These are phyloP conservation scores for Oophaga sylvatica DNA, from an alignment of 2,797 vertebrate genomes.

Conservation along the genomic window DNA sequence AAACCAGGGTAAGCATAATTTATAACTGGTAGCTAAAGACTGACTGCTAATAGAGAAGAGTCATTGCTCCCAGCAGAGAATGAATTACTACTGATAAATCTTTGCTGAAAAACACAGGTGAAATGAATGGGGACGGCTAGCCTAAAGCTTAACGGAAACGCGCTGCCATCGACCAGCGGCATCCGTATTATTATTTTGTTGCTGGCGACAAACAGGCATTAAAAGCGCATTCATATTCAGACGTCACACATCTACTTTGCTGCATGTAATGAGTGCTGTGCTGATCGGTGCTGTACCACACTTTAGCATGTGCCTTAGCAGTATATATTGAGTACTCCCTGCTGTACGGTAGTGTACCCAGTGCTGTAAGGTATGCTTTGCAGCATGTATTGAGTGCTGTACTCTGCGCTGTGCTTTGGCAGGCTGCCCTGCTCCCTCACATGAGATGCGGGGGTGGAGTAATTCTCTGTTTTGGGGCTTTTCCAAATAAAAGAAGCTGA, in stretches of 20 bases:
- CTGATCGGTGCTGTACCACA: not conserved
- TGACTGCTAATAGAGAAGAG: too few relatives aligned
- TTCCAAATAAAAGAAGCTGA: conserved; percentile 60
- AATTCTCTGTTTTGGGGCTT: conserved; percentile 47
- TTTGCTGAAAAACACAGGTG: too few relatives aligned
- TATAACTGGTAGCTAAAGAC: too few relatives aligned
- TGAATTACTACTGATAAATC: too few relatives aligned
- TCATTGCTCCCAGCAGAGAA: too few relatives aligned
- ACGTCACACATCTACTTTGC: not conserved
- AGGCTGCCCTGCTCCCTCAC: conserved; percentile 41
- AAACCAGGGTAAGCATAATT: too few relatives aligned
- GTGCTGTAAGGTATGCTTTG: not conserved
- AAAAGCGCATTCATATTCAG: too few relatives aligned
- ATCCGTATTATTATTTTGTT: too few relatives aligned
- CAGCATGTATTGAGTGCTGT: not conserved
- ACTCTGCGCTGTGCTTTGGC: conserved; percentile 10
- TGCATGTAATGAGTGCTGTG: not conserved
- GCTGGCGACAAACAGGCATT: too few relatives aligned
- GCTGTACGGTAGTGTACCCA: not conserved
- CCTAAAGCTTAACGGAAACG: too few relatives aligned
- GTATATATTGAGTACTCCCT: not conserved
- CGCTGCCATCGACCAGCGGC: too few relatives aligned
- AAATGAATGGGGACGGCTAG: too few relatives aligned
- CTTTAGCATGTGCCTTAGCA: not conserved
- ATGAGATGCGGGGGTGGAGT: conserved; percentile 44